Conservation (phyloP, 2,888 invertebrate species). For the Synergus japonicus region DNA sequence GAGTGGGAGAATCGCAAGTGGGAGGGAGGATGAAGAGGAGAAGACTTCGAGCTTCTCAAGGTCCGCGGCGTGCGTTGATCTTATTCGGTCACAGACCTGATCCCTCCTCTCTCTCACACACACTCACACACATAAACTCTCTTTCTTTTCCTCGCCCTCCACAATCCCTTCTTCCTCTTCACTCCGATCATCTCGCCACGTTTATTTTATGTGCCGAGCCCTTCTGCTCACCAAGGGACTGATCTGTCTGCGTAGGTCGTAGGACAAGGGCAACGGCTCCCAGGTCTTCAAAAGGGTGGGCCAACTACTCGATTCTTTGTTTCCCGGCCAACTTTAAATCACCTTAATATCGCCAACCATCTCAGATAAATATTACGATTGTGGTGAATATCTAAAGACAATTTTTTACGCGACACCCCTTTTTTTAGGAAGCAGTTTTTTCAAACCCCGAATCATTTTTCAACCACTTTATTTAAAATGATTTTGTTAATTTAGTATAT, state of each 20-base stretch:
- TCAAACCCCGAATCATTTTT: background rate
- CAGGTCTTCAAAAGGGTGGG: constrained; percentile 44
- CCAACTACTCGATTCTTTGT: constrained; percentile 20
- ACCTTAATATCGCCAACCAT: background rate
- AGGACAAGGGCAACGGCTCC: constrained; percentile 45
- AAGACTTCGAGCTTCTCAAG: constrained; percentile 69
- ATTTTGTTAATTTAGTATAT: too few relatives aligned
- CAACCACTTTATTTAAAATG: background rate
- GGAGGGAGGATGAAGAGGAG: constrained; percentile 46
- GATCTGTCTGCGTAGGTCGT: constrained; percentile 45
- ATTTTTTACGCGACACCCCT: background rate
- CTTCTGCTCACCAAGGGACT: constrained; percentile 50
- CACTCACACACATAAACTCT: constrained; percentile 39
- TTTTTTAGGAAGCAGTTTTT: background rate
- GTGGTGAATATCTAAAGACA: background rate
- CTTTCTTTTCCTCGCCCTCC: constrained; percentile 43
- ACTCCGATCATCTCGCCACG: constrained; percentile 17
- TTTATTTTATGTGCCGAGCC: constrained; percentile 49
- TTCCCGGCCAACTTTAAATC: background rate
- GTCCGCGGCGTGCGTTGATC: constrained; percentile 76
- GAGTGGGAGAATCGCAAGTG: constrained; percentile 43
- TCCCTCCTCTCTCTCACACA: constrained; percentile 51
- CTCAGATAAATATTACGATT: background rate
- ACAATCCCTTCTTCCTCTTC: constrained; percentile 38
- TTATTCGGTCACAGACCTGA: constrained; percentile 75